phyloP scores from a whole-genome alignment of 2,113 vertebrate species.

The Periophthalmus modestus region DNA sequence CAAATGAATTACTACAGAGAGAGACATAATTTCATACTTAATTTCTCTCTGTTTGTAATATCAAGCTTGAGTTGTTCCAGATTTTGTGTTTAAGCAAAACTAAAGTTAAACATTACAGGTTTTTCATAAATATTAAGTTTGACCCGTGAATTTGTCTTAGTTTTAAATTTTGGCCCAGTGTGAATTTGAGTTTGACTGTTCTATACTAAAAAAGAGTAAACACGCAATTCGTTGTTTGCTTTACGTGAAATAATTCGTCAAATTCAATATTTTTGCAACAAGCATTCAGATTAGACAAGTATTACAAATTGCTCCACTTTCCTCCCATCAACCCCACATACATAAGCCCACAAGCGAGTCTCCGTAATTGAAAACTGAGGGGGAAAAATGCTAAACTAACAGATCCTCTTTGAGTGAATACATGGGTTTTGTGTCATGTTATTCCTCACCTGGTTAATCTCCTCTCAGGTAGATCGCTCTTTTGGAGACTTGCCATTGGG shows the following conservation, averaged over 20 bases:
- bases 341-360: neutral
- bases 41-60: too few species aligned
- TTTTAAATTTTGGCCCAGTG: too few species aligned
- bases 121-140: too few species aligned
- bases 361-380: neutral
- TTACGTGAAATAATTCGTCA: neutral
- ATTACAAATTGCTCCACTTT: neutral
- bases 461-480: neutral
- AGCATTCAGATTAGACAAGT: neutral
- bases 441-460: constrained; percentile 4
- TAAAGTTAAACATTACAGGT: too few species aligned
- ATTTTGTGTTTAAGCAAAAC: too few species aligned
- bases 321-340: neutral
- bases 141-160: too few species aligned
- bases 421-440: neutral
- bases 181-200: too few species aligned
- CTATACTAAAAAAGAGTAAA: neutral
- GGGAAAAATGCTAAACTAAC: neutral
- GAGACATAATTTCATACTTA: too few species aligned
- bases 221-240: neutral
- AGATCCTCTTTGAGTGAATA: neutral
- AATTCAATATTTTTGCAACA: neutral
- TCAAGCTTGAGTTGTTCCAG: too few species aligned
- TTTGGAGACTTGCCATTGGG: constrained; percentile 2
- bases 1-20: too few species aligned